phyloP scores from a whole-genome alignment of 2,113 vertebrate species.

The Seriola aureovittata region DNA sequence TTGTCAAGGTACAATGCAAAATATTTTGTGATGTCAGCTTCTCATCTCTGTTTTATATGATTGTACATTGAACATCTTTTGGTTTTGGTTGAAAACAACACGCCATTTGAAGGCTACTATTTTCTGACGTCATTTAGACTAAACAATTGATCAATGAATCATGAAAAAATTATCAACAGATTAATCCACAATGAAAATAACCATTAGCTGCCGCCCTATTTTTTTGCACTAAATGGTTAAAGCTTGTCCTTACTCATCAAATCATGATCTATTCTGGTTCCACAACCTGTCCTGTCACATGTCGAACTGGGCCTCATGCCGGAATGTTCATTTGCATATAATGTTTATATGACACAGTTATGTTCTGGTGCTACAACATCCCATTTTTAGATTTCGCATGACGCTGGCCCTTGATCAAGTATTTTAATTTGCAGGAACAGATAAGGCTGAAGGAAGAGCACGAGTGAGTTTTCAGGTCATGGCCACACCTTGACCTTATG shows the following conservation, averaged over 20 bases:
- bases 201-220: not conserved
- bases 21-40: no score
- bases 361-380: not conserved
- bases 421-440: not conserved
- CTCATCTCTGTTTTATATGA: no score
- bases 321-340: not conserved
- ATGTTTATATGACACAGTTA: not conserved
- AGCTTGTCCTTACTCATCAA: not conserved
- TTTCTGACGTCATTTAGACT: no score
- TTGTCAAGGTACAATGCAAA: not conserved
- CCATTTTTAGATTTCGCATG: not conserved
- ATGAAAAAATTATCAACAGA: not conserved
- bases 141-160: not conserved
- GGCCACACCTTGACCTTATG: not conserved
- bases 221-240: not conserved
- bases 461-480: not conserved
- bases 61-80: no score
- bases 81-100: no score
- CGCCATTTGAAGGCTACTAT: no score
- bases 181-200: not conserved
- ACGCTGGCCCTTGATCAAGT: not conserved
- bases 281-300: not conserved
- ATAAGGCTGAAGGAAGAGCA: not conserved
- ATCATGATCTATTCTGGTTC: not conserved
- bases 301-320: not conserved